Percentiles rank a stretch among this genome's conserved stretches.
Conservation (phyloP, 2,888 invertebrate species). For the Sinodicranocentrus sp. region DNA sequence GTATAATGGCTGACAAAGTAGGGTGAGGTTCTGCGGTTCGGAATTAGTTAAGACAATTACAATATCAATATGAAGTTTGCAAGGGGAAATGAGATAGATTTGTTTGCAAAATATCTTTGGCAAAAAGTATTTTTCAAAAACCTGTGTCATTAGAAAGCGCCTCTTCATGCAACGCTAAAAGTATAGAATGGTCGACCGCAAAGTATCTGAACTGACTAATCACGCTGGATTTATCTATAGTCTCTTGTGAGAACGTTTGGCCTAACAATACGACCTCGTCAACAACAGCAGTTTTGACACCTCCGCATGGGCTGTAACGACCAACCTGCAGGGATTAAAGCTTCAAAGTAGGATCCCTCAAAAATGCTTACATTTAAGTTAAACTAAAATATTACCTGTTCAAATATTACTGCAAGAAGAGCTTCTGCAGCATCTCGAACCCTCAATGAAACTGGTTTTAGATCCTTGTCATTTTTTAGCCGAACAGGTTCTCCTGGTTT, state of each 20-base stretch:
- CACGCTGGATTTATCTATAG: constrained; percentile 79
- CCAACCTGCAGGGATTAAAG: constrained; percentile 70
- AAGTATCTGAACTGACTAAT: constrained; percentile 91
- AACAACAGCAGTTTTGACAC: constrained; percentile 68
- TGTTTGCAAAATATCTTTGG: too few relatives aligned
- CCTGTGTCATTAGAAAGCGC: constrained; percentile 91
- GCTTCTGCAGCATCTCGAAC: constrained; percentile 99
- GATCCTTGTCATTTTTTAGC: constrained; percentile 96
- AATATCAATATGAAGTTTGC: too few relatives aligned
- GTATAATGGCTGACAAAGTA: constrained; percentile 91
- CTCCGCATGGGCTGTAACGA: constrained; percentile 63
- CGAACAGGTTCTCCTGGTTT: constrained; percentile 93
- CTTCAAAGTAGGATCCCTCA: too few relatives aligned
- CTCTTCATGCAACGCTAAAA: constrained; percentile 93
- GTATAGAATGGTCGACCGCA: constrained; percentile 92
- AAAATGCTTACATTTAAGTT: not conserved
- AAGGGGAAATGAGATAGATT: too few relatives aligned
- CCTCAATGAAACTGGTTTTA: constrained; percentile 98
- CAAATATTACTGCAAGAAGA: constrained; percentile 92
- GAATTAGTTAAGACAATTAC: constrained; percentile 5
- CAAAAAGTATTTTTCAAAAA: constrained; percentile 74
- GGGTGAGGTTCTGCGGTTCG: constrained; percentile 98
- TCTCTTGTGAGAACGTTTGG: constrained; percentile 53
- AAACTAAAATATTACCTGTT: constrained; percentile 83
- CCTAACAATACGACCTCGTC: constrained; percentile 74